These are phyloP conservation scores for Crotalus horridus DNA, from an alignment of 2,113 vertebrate species.

Conservation along the genomic window DNA sequence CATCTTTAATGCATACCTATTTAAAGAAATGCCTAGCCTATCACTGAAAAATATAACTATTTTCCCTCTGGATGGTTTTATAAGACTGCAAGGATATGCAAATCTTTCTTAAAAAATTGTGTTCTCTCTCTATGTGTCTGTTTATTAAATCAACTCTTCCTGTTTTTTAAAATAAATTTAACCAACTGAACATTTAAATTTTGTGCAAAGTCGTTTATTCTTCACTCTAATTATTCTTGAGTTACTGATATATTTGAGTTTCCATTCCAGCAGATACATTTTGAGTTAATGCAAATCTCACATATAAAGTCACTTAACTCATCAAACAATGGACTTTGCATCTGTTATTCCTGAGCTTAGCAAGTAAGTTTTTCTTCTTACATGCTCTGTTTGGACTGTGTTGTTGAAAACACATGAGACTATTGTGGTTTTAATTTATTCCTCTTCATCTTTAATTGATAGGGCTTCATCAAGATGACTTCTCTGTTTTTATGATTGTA, in stretches of 20 bases:
- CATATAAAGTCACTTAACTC: conserved; percentile 37
- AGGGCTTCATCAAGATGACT: neutral
- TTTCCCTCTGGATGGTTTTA: neutral
- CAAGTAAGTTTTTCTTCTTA: conserved; percentile 23
- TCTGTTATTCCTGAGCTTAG: conserved; percentile 20
- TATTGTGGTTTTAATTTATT: neutral
- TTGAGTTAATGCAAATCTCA: neutral
- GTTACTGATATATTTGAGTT: conserved; percentile 30
- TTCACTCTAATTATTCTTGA: conserved; percentile 31
- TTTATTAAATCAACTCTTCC: neutral
- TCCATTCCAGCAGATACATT: conserved; percentile 28
- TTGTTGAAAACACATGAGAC: conserved; percentile 11
- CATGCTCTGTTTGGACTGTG: conserved; percentile 1
- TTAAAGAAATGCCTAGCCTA: conserved; percentile 6
- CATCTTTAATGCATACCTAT: neutral
- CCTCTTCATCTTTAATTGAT: neutral
- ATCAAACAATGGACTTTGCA: conserved; percentile 6
- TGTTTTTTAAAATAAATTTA: neutral
- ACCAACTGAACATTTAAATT: conserved; percentile 26
- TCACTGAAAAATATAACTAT: neutral
- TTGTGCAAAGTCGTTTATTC: conserved; percentile 36
- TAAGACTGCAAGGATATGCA: neutral
- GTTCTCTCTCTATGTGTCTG: neutral
- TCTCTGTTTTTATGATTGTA: conserved; percentile 9
- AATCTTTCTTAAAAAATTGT: neutral